Evolutionary conservation across 1,140 invertebrate species (phyloP), one percentile per base, ranked within the genome.

Genomic region (Dryas iulia): DNA sequence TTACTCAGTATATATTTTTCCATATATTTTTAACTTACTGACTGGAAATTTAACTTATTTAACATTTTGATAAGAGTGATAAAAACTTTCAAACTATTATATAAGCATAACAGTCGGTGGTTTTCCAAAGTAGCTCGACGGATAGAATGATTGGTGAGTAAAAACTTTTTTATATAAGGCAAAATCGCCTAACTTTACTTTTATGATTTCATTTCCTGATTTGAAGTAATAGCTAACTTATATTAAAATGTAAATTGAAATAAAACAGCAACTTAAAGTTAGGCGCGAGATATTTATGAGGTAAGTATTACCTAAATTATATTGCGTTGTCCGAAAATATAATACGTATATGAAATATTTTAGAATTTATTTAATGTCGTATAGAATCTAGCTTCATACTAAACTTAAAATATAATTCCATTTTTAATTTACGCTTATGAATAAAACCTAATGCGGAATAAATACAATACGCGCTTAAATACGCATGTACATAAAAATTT

Each of bases 81-180:
- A 66, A 52, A 72, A 88, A 89, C 82, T 85, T 89, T 89, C 65
- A 71, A 84, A 87, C 68, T 81, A 82, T 79, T 86, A 73, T 69
- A 74, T 73, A 82, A 82, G 39, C 39, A 47, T 18, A 47, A 47
- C 39, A 47, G 39, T 69, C 72, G 59, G 77, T 76, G 78, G 70
- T 75, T 81, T 78, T 73, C 30, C 71, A 63, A 76, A 79, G 75
- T 75, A 72, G 56, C 58, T 76, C 61, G 75, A 69, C 77, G 79
- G 74, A 76, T 83, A 87, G 77, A 87, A 90, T 90, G 88, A 89
- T 90, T 23, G 84, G 88, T 90, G 73, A 90, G 88, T 85, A 54
- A 70, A 63, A 77, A 78, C 53, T 76, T 79, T 71, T 76, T 73
- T 30, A 69, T 30, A 69, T 74, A 52, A 24, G 4, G 8, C 8